Percentiles rank a stretch among this genome's conserved stretches.
These are phyloP conservation scores for Parapsyche elsis DNA, from an alignment of 1,140 invertebrate species.

Conservation along the genomic window DNA sequence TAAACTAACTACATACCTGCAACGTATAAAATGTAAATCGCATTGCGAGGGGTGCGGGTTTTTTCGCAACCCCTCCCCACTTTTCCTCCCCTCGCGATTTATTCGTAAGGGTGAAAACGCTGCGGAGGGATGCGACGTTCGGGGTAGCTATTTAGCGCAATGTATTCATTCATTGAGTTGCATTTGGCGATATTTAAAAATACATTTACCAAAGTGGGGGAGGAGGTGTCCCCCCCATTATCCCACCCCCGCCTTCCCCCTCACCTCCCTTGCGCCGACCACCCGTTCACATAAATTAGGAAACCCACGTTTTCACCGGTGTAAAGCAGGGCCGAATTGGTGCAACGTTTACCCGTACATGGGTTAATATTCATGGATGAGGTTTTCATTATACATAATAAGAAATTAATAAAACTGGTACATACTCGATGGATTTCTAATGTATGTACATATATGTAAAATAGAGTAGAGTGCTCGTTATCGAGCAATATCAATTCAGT, in stretches of 20 bases:
- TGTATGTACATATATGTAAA: too few relatives aligned
- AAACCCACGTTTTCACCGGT: conserved; percentile 54
- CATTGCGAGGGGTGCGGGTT: not conserved
- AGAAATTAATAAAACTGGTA: not conserved
- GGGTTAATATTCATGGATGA: too few relatives aligned
- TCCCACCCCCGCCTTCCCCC: not conserved
- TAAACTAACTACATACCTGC: not conserved
- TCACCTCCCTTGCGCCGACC: not conserved
- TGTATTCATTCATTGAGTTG: conserved; percentile 52
- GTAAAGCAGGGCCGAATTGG: conserved; percentile 35
- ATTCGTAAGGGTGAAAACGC: not conserved
- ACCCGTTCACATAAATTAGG: conserved; percentile 54
- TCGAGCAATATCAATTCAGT: too few relatives aligned
- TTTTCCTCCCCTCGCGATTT: not conserved
- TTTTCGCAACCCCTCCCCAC: not conserved
- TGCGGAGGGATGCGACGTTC: too few relatives aligned
- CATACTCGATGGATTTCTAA: too few relatives aligned
- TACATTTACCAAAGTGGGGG: conserved; percentile 52
- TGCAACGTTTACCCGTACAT: not conserved
- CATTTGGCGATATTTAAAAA: conserved; percentile 57
- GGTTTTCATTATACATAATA: not conserved
- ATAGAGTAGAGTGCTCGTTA: too few relatives aligned
- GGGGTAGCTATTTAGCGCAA: conserved; percentile 51
- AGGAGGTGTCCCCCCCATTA: not conserved
- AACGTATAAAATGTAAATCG: conserved; percentile 15